Evolutionary conservation across 2,797 vertebrate genomes (phyloP), one percentile per base, ranked within the genome.

Genomic region (Chelmon rostratus): DNA sequence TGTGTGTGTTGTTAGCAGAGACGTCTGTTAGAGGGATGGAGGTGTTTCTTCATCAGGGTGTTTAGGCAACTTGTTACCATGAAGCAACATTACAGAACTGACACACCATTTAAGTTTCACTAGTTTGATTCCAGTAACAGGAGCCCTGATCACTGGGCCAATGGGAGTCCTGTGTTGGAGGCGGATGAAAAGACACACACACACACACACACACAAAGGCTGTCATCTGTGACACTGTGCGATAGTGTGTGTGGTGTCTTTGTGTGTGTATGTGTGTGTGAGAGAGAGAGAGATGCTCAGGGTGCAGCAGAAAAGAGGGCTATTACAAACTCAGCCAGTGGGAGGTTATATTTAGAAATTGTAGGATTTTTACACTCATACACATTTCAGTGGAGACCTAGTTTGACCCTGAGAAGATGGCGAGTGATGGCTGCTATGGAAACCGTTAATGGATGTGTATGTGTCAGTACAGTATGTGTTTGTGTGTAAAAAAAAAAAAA

Each of bases 341-440:
- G 42, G 68, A 63, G 37, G 16, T 8, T 84, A 78, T 75, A 80
- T 82, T 82, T 78, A 82, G 70, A n/a, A 64, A 8, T 57, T 18
- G 35, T 1, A 1, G 50, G 40, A 70, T 69, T 71, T 80, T 78
- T 76, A 68, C 49, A 58, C 57, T 57, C 53, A 58, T 11, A 21
- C 61, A 66, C 61, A 68, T 70, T 71, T 74, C 52, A 35, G 25
- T 0, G 6, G 44, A 31, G 31, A 50, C 70, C 62, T 19, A 6
- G 49, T 65, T 67, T 76, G 50, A 79, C 80, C 81, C 47, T 0
- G 37, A 74, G 61, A 62, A 37, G 47, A 65, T 21, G 57, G 38
- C 7, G n/a, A 70, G 59, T 47, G 56, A 42, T 64, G 61, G 77
- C 54, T 78, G 77, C 57, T 54, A 52, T 47, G 64, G 72, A 23